Base-by-base conservation (phyloP, 2,113 vertebrate genomes). In the Pituophis catenifer region DNA sequence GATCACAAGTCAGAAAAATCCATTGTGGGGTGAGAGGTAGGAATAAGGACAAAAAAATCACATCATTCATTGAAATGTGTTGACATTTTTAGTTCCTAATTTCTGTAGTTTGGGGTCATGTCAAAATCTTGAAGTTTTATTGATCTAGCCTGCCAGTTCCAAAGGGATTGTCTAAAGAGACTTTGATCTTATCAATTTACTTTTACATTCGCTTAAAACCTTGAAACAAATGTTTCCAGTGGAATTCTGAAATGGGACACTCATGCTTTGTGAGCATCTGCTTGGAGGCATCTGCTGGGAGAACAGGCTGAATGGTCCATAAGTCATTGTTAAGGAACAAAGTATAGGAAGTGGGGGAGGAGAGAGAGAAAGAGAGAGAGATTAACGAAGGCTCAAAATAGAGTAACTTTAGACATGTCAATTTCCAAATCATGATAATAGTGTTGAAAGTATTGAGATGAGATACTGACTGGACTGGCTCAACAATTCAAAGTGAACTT, bases 111-210 rank as follows among this genome's bases (percentile, higher is more conserved):
- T 94, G 91, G 1, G 0, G 93, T 94, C 90, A 44, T 94, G 38
- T 92, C 44, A 19, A 88, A 48, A 95, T 91, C 89, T 94, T 93
- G 88, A 85, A 92, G 55, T 52, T 0, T 38, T 38, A 81, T 86
- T 94, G 89, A 96, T 93, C 90, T 24, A 44, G 54, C 70, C 93
- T 88, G 58, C 95, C 95, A 0, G n/a, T 38, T 93, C 89, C 52
- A 92, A 93, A 94, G 86, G 90, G n/a, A 91, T 38, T 70, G 90
- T 24, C 90, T 93, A 70, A 89, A 89, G 54, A 54, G 24, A 44
- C n/a, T 89, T 94, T 59, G 26, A 88, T 75, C 23, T 91, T 87
- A 33, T 62, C 48, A 92, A 38, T 52, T 81, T 50, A 55, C 48
- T 91, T 88, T 81, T 23, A 54, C 10, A 88, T 26, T 55, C 2